A percentile compares a stretch with the other conserved stretches of the same genome.
Conservation (phyloP, 2,888 invertebrate genomes). For the Mimas tiliae region DNA sequence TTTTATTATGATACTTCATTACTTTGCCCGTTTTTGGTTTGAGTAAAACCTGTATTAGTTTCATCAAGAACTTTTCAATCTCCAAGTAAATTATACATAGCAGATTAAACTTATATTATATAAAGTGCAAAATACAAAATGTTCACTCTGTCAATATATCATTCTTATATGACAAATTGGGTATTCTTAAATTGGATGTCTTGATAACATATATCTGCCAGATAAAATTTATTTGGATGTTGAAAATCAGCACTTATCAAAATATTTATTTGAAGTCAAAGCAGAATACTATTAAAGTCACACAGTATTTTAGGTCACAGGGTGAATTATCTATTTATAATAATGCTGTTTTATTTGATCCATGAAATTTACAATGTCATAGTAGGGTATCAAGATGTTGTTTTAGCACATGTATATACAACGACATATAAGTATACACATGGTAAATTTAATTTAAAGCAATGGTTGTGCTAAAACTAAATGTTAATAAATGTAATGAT, state of each 20-base stretch:
- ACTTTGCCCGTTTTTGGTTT: background rate
- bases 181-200: no score
- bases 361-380: constrained; percentile 1
- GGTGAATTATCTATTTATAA: constrained; percentile 14
- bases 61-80: no score
- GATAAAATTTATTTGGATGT: no score
- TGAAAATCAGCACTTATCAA: no score
- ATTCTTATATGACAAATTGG: no score
- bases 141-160: no score
- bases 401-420: constrained; percentile 16
- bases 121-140: no score
- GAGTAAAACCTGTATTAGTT: background rate
- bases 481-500: constrained; percentile 4
- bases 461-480: constrained; percentile 18
- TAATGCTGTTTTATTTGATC: constrained; percentile 1
- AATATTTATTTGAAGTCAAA: background rate
- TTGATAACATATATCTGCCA: no score
- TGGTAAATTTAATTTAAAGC: constrained; percentile 1
- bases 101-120: no score
- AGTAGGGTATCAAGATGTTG: background rate
- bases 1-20: background rate
- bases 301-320: constrained; percentile 15
- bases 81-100: no score
- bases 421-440: constrained; percentile 2
- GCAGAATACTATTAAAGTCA: background rate